Evolutionary conservation across 2,888 invertebrate species (phyloP).

Genomic region (Apamea crenata): DNA sequence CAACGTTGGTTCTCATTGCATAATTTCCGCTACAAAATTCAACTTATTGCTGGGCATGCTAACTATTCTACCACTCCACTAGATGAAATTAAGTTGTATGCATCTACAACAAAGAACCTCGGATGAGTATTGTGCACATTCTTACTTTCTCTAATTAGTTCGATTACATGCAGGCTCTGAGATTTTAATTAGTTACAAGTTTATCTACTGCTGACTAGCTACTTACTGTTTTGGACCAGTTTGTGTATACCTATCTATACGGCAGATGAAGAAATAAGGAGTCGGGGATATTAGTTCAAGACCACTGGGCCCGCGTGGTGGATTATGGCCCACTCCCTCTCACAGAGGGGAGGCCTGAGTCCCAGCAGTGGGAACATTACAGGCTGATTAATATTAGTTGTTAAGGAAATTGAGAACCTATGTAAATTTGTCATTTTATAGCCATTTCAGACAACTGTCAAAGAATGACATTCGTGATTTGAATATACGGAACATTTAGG

Average conservation of each 20-base stretch:
- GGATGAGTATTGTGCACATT: conserved; percentile 1
- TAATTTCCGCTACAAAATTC: background rate
- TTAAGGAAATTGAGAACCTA: background rate
- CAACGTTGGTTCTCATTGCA: background rate
- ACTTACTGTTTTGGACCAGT: background rate
- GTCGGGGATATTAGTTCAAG: background rate
- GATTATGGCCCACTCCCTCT: too few relatives aligned
- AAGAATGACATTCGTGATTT: background rate
- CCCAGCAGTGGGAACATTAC: too few relatives aligned
- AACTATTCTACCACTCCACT: too few relatives aligned
- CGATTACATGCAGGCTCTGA: background rate
- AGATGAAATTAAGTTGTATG: conserved; percentile 6
- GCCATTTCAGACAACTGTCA: background rate
- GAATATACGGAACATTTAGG: background rate
- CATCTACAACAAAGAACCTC: background rate
- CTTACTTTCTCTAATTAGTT: conserved; percentile 9
- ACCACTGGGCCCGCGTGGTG: background rate
- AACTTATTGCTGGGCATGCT: background rate
- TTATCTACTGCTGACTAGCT: background rate
- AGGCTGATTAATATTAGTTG: too few relatives aligned
- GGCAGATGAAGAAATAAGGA: background rate
- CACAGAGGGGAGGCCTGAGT: too few relatives aligned
- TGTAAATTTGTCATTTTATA: background rate
- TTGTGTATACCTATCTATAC: background rate
- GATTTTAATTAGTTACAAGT: conserved; percentile 18